Conservation (phyloP, 2,888 invertebrate genomes). For the Drosophila cracens region DNA sequence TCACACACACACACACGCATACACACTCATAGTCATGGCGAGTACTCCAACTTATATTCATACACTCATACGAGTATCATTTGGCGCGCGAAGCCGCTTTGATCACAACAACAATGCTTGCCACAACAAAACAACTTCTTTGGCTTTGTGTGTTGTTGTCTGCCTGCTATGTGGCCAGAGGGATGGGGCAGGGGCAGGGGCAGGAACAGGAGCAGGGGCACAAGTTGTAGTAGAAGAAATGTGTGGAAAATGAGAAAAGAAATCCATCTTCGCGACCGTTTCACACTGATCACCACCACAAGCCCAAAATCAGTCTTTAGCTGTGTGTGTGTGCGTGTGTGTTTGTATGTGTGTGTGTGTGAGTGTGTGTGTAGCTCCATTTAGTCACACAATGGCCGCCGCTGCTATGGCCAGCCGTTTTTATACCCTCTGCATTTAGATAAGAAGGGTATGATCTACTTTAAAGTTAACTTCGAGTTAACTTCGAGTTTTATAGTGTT, state of each 20-base stretch:
- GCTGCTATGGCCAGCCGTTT: conserved; percentile 27
- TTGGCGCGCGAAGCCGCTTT: conserved; percentile 83
- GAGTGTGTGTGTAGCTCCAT: conserved; percentile 52
- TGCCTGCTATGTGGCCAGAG: conserved; percentile 5
- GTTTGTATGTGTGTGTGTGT: background rate
- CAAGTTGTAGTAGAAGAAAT: conserved; percentile 34
- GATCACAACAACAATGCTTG: conserved; percentile 84
- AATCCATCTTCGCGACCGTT: conserved; percentile 79
- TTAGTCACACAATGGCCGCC: conserved; percentile 66
- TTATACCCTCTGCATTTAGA: conserved; percentile 15
- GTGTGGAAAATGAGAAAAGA: conserved; percentile 70
- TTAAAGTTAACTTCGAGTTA: too few species aligned
- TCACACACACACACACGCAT: background rate
- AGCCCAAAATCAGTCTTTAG: conserved; percentile 22
- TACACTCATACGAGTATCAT: conserved; percentile 56
- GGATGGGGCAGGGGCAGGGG: conserved; percentile 10
- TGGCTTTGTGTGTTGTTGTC: conserved; percentile 63
- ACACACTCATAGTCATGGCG: conserved; percentile 14
- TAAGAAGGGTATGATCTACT: background rate
- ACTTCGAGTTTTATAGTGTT: background rate
- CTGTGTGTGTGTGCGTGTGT: conserved; percentile 6
- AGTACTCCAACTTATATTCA: conserved; percentile 17
- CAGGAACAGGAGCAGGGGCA: background rate
- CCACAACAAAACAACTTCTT: conserved; percentile 83
- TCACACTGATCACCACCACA: conserved; percentile 65